Evolutionary conservation across 2,113 vertebrate species (phyloP).

Genomic region (Aviceda subcristata): DNA sequence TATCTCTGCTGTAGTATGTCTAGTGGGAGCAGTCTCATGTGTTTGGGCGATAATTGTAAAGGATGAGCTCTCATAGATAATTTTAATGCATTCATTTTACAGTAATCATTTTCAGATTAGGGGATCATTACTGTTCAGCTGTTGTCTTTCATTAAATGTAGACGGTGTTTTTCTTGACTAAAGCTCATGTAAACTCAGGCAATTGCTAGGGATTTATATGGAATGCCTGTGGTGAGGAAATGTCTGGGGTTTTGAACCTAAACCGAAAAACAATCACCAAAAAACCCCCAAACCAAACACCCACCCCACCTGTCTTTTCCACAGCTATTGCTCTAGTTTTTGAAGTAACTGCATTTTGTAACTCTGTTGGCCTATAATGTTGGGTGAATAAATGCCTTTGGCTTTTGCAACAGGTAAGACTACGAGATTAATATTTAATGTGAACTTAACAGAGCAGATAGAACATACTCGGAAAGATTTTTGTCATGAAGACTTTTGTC

Average conservation of each 20-base stretch:
- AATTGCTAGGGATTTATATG: neutral
- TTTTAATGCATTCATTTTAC: neutral
- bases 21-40: neutral
- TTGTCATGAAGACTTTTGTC: neutral
- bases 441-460: neutral
- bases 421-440: neutral
- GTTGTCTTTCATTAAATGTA: neutral
- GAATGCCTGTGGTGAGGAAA: neutral
- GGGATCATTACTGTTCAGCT: neutral
- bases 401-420: neutral
- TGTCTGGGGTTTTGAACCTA: neutral
- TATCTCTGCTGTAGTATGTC: too few relatives aligned
- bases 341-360: neutral
- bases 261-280: accelerated
- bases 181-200: neutral
- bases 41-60: neutral
- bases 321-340: neutral
- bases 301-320: accelerated
- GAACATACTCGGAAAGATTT: accelerated
- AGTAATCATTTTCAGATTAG: neutral
- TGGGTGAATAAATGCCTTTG: neutral
- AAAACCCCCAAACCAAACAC: neutral
- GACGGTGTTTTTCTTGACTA: neutral
- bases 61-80: neutral
- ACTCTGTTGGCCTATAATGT: neutral